phyloP scores from a whole-genome alignment of 2,888 invertebrate genomes.

The Cordilura impudica region DNA sequence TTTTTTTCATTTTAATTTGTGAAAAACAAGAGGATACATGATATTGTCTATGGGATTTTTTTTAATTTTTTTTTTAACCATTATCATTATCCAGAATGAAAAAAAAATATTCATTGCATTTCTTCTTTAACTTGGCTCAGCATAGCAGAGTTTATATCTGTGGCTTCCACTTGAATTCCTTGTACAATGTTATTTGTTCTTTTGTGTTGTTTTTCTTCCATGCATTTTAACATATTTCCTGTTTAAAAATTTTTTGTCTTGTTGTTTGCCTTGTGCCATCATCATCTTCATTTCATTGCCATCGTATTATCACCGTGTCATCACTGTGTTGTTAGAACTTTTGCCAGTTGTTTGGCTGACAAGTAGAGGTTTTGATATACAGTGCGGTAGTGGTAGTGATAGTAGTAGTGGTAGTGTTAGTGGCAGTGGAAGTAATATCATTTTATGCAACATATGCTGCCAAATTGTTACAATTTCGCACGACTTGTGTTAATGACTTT shows the following conservation, averaged over 20 bases:
- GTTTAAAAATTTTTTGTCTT: constrained; percentile 28
- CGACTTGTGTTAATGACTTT: constrained; percentile 51
- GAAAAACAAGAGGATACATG: constrained; percentile 38
- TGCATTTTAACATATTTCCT: constrained; percentile 42
- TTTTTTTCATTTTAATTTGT: constrained; percentile 1
- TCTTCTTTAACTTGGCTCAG: constrained; percentile 18
- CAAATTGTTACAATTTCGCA: constrained; percentile 53
- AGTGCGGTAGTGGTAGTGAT: too few relatives aligned
- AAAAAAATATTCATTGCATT: constrained; percentile 11
- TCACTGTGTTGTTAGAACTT: constrained; percentile 32
- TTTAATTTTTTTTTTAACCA: constrained; percentile 14
- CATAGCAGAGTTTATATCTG: constrained; percentile 34
- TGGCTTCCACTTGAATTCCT: constrained; percentile 51
- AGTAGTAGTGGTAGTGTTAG: too few relatives aligned
- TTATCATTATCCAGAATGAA: constrained; percentile 7
- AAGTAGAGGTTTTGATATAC: background rate
- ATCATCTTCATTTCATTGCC: background rate
- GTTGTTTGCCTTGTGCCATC: constrained; percentile 12
- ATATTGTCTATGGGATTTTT: constrained; percentile 1
- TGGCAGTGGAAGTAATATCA: too few relatives aligned
- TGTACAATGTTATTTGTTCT: constrained; percentile 22
- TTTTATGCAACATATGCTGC: constrained; percentile 56
- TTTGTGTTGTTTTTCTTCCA: background rate
- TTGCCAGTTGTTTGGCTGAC: constrained; percentile 46
- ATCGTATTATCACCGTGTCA: background rate